These are phyloP conservation scores for Crossaster papposus DNA, from an alignment of 53 echinoderm and acorn worm species.

Conservation along the genomic window DNA sequence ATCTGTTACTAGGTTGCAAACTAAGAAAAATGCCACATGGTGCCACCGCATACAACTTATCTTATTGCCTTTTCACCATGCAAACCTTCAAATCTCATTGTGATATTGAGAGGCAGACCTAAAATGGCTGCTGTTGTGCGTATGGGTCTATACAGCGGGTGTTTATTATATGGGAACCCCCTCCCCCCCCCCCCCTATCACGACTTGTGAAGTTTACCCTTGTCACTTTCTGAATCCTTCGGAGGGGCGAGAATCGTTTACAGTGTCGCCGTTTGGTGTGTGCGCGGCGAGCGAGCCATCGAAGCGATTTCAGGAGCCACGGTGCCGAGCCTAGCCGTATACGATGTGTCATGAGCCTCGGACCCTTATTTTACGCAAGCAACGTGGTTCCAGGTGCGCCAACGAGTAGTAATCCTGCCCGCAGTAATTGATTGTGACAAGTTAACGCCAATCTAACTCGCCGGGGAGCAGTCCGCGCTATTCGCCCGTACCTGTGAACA, in stretches of 20 bases:
- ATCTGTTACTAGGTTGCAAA: too few relatives aligned
- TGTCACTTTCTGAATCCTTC: slow-evolving; percentile 5
- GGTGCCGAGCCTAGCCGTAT: slow-evolving; percentile 26
- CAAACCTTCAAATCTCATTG: too few relatives aligned
- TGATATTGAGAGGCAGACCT: too few relatives aligned
- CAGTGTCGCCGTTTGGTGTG: not conserved
- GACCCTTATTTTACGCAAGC: slow-evolving; percentile 1
- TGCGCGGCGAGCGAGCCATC: not conserved
- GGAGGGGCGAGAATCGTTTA: slow-evolving; percentile 18
- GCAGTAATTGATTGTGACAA: slow-evolving; percentile 58
- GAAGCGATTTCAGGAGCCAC: too few relatives aligned
- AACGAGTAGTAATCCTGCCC: slow-evolving; percentile 20
- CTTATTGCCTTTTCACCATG: too few relatives aligned
- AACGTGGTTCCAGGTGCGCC: slow-evolving; percentile 45
- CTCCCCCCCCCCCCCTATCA: not conserved
- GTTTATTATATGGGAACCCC: not conserved
- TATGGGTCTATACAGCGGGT: not conserved
- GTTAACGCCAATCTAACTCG: slow-evolving; percentile 47
- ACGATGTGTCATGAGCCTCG: slow-evolving; percentile 6
- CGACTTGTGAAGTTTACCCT: not conserved
- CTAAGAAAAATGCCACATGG: too few relatives aligned
- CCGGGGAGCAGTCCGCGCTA: slow-evolving; percentile 28
- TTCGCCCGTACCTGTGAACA: slow-evolving; percentile 60
- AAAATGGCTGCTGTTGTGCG: not conserved
- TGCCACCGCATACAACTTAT: too few relatives aligned